Percentiles rank a stretch among this genome's conserved stretches.
These are phyloP conservation scores for Diarsia rubi DNA, from an alignment of 2,888 invertebrate genomes.

Conservation along the genomic window DNA sequence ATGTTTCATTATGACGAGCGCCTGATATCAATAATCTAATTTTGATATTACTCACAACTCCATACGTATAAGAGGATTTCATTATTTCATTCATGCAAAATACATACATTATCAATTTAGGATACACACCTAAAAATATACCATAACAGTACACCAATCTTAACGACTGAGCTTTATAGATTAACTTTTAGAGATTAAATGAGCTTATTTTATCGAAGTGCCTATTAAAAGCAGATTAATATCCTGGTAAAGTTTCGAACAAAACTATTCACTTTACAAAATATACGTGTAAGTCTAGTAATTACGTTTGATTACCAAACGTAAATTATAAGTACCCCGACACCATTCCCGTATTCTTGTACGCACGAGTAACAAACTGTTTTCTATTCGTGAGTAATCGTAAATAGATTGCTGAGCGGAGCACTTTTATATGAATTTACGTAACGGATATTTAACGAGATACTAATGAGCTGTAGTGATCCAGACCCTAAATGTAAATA, in stretches of 20 bases:
- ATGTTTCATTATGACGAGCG: conserved; percentile 46
- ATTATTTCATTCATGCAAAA: conserved; percentile 29
- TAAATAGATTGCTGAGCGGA: conserved; percentile 42
- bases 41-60: conserved; percentile 10
- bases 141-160: not conserved
- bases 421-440: conserved; percentile 49
- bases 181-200: conserved; percentile 8
- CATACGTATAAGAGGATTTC: conserved; percentile 1
- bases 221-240: conserved; percentile 40
- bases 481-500: conserved; percentile 45
- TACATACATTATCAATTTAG: not conserved
- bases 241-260: conserved; percentile 20
- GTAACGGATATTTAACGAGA: conserved; percentile 52
- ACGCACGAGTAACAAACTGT: conserved; percentile 24
- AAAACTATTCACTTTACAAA: conserved; percentile 23
- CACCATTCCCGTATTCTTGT: conserved; percentile 32
- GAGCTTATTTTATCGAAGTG: conserved; percentile 43
- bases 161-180: conserved; percentile 24
- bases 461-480: conserved; percentile 54
- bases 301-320: conserved; percentile 10
- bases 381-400: conserved; percentile 44
- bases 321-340: conserved; percentile 14
- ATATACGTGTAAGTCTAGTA: conserved; percentile 4
- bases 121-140: conserved; percentile 6
- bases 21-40: conserved; percentile 27